A percentile compares a stretch with the other conserved stretches of the same genome.
These are phyloP conservation scores for Engraulis encrasicolus DNA, from an alignment of 2,113 vertebrate species.

Conservation along the genomic window DNA sequence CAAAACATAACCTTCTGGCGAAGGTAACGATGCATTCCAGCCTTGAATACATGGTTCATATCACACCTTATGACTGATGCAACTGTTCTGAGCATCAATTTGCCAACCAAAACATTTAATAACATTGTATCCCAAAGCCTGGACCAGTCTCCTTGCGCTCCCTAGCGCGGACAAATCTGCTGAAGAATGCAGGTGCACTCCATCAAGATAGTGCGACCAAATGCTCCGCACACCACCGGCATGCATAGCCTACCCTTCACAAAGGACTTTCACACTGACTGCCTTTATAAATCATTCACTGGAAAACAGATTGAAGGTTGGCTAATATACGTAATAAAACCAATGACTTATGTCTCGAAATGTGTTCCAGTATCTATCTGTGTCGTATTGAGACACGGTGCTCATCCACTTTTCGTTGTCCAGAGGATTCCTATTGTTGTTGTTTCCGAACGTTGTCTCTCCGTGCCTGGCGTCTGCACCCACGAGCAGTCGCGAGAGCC, in stretches of 20 bases:
- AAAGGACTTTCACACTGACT: neutral
- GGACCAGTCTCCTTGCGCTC: neutral
- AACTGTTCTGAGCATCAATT: too few species aligned
- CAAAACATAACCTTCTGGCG: too few species aligned
- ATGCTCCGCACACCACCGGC: neutral
- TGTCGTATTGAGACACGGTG: slow-evolving; percentile 88
- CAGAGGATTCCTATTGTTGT: slow-evolving; percentile 73
- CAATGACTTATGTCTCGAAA: slow-evolving; percentile 93
- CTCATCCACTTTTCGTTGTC: slow-evolving; percentile 93
- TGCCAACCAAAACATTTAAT: neutral
- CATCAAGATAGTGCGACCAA: slow-evolving; percentile 4
- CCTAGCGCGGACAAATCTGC: neutral
- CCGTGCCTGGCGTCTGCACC: slow-evolving; percentile 81
- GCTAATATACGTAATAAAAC: too few species aligned
- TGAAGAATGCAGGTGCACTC: slow-evolving; percentile 4
- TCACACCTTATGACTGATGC: too few species aligned
- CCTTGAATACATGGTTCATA: too few species aligned
- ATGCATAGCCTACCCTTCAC: neutral
- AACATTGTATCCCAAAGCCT: neutral
- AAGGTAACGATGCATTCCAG: too few species aligned
- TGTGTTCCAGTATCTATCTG: slow-evolving; percentile 95
- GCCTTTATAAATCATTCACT: neutral
- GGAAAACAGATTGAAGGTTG: too few species aligned
- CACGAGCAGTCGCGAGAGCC: slow-evolving; percentile 79
- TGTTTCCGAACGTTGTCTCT: slow-evolving; percentile 72